Evolutionary conservation across 2,113 vertebrate genomes (phyloP).

Genomic region (Chaetops frenatus): DNA sequence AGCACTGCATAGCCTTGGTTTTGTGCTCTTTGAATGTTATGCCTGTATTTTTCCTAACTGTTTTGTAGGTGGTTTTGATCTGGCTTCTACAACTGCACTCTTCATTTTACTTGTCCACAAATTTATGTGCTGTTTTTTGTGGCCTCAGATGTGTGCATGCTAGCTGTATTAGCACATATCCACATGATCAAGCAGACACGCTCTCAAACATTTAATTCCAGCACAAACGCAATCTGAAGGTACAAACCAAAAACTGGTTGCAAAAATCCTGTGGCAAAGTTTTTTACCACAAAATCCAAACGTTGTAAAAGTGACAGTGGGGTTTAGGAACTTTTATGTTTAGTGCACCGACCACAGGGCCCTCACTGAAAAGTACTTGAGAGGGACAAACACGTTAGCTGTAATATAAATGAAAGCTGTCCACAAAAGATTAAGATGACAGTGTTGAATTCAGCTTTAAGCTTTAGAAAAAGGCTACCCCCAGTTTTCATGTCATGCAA

Average conservation of each 20-base stretch:
- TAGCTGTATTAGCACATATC: background rate
- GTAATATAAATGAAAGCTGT: background rate
- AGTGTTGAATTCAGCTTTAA: background rate
- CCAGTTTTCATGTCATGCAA: background rate
- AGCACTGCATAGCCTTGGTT: background rate
- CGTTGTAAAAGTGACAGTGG: background rate
- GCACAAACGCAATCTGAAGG: background rate
- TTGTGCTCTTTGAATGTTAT: background rate
- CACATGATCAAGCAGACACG: background rate
- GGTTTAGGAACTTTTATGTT: background rate
- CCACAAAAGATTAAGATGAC: background rate
- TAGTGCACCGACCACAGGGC: fast-evolving
- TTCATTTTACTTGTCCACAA: background rate
- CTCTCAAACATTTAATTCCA: background rate
- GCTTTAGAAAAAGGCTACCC: background rate
- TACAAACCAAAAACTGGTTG: background rate
- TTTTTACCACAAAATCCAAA: background rate
- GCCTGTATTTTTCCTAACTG: background rate
- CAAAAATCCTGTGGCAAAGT: background rate
- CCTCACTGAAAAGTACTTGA: background rate
- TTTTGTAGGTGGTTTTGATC: background rate
- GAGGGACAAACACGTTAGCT: background rate
- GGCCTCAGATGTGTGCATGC: background rate
- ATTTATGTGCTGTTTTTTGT: background rate
- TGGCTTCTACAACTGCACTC: background rate